Base-by-base conservation (phyloP, 2,888 invertebrate genomes). In the Protonemura montana region DNA sequence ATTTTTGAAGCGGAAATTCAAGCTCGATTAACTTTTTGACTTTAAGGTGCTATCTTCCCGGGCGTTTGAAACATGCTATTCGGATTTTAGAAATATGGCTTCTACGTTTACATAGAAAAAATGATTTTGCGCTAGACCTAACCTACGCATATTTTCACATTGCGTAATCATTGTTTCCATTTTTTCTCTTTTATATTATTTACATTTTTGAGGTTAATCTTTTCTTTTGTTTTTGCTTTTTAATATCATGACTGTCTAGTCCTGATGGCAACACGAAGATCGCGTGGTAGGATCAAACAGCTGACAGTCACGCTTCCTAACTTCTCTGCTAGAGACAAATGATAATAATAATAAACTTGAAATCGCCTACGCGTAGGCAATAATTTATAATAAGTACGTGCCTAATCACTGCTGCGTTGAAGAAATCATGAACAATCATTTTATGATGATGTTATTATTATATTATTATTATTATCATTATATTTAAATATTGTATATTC, bases 401-500 rank as follows among this genome's bases (percentile, higher is more conserved):
- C 59, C 59, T 59, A 59, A 59, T 59, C 21, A 59, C 21, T 21
- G 59, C 59, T 59, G 21, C 59, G 21, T 59, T 59, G 16, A 59
- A 59, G 16, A 16, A 59, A 16, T 59, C 21, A 59, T 21, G 16
- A 59, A 59, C 59, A 59, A 81, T 6, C 26, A 3, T 81, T 21
- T 81, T 81, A 81, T 81, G 25, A 81, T 29, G 30, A 78, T 80
- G 27, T 80, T 80, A 80, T 27, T 80, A 76, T 25, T 78, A 81
- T 41, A 41, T 85, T 27, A 76, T 85, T 76, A 29, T 86, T 78
- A 82, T 82, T 35, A 29, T 86, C 30, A 27, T 86, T 28, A 86
- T 86, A 76, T 42, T 77, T 42, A 85, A 78, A 76, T 83, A 87
- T 77, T 87, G 87, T 87, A 87, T 87, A 87, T 87, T 87, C 86